Conservation (phyloP, 2,888 invertebrate genomes). For the Callyntrura sp. region DNA sequence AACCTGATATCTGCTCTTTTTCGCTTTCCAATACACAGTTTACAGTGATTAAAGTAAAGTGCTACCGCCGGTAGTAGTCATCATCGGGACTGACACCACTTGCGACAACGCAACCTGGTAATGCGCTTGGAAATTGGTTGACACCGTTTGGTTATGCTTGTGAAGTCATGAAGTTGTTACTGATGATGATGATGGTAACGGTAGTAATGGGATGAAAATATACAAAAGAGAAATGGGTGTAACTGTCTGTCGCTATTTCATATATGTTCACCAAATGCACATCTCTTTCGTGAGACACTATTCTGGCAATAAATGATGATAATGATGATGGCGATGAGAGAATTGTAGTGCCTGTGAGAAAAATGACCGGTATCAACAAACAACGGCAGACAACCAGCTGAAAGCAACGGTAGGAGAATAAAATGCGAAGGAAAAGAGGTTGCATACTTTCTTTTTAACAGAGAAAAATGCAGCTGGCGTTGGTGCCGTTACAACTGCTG, state of each 20-base stretch:
- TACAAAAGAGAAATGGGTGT: not conserved
- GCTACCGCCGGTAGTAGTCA: slow-evolving; percentile 9
- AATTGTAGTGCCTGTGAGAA: not conserved
- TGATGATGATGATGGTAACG: not conserved
- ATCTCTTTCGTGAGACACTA: not conserved
- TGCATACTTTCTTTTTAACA: slow-evolving; percentile 9
- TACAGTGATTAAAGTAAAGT: not conserved
- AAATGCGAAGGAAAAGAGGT: not conserved
- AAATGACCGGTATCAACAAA: slow-evolving; percentile 17
- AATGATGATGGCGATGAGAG: slow-evolving; percentile 3
- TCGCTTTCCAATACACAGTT: not conserved
- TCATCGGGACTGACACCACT: not conserved
- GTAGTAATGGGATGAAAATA: slow-evolving; percentile 5
- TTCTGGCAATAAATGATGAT: not conserved
- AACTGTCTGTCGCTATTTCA: not conserved
- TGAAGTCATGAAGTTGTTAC: not conserved
- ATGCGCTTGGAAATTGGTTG: slow-evolving; percentile 2
- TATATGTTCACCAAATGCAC: not conserved
- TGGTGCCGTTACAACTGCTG: not conserved
- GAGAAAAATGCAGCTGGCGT: slow-evolving; percentile 33
- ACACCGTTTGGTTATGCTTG: slow-evolving; percentile 10
- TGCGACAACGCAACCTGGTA: slow-evolving; percentile 22
- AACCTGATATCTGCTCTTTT: not conserved
- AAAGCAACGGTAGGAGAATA: not conserved
- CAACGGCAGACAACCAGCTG: slow-evolving; percentile 5